These are phyloP conservation scores for Temnothorax unifasciatus DNA, from an alignment of 2,888 invertebrate genomes.

Conservation along the genomic window DNA sequence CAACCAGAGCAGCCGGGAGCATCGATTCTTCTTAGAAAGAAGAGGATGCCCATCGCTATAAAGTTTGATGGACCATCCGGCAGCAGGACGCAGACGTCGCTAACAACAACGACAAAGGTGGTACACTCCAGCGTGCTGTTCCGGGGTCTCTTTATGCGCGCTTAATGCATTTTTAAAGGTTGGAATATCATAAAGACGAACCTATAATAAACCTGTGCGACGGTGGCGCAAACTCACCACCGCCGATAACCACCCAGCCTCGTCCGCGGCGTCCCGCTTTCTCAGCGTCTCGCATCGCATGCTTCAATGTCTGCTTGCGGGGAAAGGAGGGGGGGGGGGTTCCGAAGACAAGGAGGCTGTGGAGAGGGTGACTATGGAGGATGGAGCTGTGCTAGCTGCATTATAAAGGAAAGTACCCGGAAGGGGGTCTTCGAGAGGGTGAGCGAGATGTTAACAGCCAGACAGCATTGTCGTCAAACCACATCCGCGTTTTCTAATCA, in stretches of 20 bases:
- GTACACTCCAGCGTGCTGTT: conserved; percentile 64
- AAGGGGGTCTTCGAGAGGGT: conserved; percentile 74
- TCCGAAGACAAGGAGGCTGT: conserved; percentile 36
- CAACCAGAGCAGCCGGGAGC: not conserved
- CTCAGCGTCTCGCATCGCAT: conserved; percentile 45
- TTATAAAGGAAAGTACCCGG: conserved; percentile 76
- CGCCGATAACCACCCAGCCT: conserved; percentile 29
- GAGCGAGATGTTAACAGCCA: conserved; percentile 79
- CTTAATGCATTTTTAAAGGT: conserved; percentile 77
- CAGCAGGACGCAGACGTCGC: conserved; percentile 53
- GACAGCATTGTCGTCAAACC: conserved; percentile 77
- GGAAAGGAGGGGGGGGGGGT: not conserved
- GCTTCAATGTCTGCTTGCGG: conserved; percentile 47
- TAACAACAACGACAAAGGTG: conserved; percentile 51
- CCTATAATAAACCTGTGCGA: conserved; percentile 71
- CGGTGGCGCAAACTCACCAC: conserved; percentile 49
- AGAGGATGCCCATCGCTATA: conserved; percentile 61
- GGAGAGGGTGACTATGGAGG: conserved; percentile 1
- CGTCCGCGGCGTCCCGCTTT: conserved; percentile 16
- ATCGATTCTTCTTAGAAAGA: conserved; percentile 55
- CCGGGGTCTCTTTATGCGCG: conserved; percentile 68
- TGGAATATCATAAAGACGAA: conserved; percentile 76
- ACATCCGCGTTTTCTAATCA: conserved; percentile 74
- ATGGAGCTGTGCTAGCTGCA: conserved; percentile 49
- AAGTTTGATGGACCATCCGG: conserved; percentile 76